These are phyloP conservation scores for Erythrocercus mccallii DNA, from an alignment of 2,113 vertebrate genomes.

Conservation along the genomic window DNA sequence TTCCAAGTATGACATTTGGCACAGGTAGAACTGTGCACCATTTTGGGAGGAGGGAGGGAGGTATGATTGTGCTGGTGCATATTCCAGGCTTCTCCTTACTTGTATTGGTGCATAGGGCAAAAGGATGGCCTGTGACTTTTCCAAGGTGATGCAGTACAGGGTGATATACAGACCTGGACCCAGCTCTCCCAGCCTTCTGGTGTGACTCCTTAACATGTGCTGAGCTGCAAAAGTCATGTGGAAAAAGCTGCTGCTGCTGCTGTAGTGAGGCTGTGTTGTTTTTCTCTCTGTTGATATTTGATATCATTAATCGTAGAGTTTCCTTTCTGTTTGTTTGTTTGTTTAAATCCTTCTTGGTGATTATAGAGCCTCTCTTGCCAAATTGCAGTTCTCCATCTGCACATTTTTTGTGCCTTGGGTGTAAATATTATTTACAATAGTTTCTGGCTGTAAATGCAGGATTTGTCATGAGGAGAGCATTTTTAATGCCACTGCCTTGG, in stretches of 20 bases:
- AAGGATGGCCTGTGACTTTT: background rate
- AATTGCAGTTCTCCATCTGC: background rate
- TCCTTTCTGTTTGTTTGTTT: background rate
- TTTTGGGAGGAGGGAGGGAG: background rate
- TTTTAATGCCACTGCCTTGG: background rate
- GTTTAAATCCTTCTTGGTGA: background rate
- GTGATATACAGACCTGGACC: background rate
- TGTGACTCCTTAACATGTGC: background rate
- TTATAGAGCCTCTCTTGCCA: background rate
- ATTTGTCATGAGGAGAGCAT: background rate
- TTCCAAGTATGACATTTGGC: background rate
- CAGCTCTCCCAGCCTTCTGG: background rate
- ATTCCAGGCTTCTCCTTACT: background rate
- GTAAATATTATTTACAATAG: background rate
- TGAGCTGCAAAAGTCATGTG: background rate
- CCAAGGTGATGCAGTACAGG: background rate
- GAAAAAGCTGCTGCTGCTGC: background rate
- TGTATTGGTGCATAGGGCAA: accelerated
- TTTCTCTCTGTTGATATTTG: background rate
- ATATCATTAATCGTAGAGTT: background rate
- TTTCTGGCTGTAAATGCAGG: background rate
- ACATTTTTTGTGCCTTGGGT: background rate
- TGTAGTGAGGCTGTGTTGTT: background rate
- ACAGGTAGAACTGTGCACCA: background rate
- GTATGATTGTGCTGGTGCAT: background rate